Base-by-base conservation (phyloP, 2,888 invertebrate genomes). In the Eulithis testata region DNA sequence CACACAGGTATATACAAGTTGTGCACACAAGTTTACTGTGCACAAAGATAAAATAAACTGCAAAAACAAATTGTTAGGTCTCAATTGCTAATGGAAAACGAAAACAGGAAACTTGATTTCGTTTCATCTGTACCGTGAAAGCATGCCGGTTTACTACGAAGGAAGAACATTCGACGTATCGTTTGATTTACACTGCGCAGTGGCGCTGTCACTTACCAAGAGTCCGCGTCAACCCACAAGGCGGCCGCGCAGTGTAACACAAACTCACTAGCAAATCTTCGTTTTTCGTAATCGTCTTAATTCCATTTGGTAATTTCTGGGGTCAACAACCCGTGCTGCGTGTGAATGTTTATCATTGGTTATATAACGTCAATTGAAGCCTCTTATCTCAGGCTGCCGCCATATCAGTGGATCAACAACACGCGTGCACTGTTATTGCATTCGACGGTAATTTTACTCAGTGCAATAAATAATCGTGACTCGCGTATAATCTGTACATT, bases 391-490 rank as follows among this genome's bases (percentile, higher is more conserved):
- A 3, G 12, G n/a, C 40, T 27, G 37, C n/a, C 54, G 37, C n/a
- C 54, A 53, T 40, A 14, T 14, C 47, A 37, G 12, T 14, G 5
- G 53, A 54, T 61, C 61, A n/a, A 40, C 61, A n/a, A 27, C 21
- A 37, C 52, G 0, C 61, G 37, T 31, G 31, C 31, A 31, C 31
- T 31, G 31, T 55, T 31, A 50, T 49, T 54, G 61, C 61, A 31
- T 31, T 43, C 43, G 50, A 11, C 54, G 37, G 49, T 64, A 59
- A 64, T 64, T 49, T 31, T 43, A 21, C 58, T 11, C 53, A 21
- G 14, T 44, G 44, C 59, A 49, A 60, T 64, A 64, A 59, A 64
- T 44, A 50, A 8, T 36, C 31, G 36, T 54, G 43, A 44, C 50
- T 60, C 43, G 40, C 52, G 36, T 31, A 44, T 55, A 60, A 65